Base-by-base conservation (phyloP, 2,888 invertebrate genomes). In the Eubasilissa splendida region DNA sequence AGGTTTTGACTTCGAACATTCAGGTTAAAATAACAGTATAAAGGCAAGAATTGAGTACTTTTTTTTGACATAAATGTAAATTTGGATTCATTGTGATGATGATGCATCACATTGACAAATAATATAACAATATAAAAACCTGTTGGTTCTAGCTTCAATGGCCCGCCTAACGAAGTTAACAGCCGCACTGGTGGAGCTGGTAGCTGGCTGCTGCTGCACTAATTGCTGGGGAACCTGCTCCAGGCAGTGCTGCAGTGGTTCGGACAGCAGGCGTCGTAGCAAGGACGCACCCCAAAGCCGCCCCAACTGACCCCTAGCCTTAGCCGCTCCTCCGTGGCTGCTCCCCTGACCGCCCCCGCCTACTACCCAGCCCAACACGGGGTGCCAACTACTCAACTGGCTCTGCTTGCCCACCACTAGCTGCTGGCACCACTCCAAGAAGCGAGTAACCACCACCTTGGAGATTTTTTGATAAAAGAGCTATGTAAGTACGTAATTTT, bases 361-460 rank as follows among this genome's bases (percentile, higher is more conserved):
- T 0, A 95, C 93, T 87, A 98, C 98, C 98, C 99, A 99, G 59
- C 99, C 99, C 11, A 99, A 92, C 42, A 99, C 94, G 4, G 99
- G 99, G 88, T 99, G 99, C 99, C 99, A 99, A 88, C 98, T 97
- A 73, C 97, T 97, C 74, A 98, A 92, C 86, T 97, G 96, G 1
- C 97, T 96, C 85, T 95, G 94, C 88, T 98, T 98, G 85, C 94
- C 95, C 8, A 95, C 95, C n/a, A 98, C 97, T 85, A 97, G 97
- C 85, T 95, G 95, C 85, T 97, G 96, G 88, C 98, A 98, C 83
- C 95, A 95, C 88, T 97, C 96, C 84, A 99, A 89, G 85, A 99
- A 92, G 82, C 95, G 92, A 4, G 96, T 96, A 31, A 97, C 93
- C 12, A 97, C 96, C 85, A 94, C 92, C 97, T 98, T 88, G 22